Conservation (phyloP, 2,797 vertebrate genomes). For the Phrynocephalus vlangalii region DNA sequence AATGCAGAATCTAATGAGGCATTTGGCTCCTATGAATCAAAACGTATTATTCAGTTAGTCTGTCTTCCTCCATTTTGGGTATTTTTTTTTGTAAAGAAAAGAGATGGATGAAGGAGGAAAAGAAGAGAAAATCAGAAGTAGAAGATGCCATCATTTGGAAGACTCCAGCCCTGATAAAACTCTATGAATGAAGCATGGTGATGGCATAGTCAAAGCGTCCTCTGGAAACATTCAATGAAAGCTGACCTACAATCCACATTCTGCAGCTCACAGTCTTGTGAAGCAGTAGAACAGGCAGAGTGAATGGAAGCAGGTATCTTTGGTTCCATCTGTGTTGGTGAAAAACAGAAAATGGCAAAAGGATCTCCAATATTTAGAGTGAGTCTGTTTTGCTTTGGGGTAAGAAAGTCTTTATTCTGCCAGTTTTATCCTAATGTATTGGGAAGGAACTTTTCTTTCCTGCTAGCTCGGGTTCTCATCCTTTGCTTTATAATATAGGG, state of each 20-base stretch:
- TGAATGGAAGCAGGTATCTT: not conserved
- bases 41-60: not conserved
- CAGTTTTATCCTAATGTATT: not conserved
- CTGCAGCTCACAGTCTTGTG: rapidly evolving
- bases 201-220: not conserved
- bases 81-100: not conserved
- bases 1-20: rapidly evolving
- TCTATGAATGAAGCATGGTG: not conserved
- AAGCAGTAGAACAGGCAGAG: not conserved
- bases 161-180: not conserved
- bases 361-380: conserved; percentile 58
- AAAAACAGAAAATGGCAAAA: not conserved
- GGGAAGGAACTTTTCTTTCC: not conserved
- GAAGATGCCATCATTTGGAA: not conserved
- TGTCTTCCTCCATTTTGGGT: not conserved
- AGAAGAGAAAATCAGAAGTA: not conserved
- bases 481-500: not conserved
- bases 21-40: not conserved
- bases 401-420: conserved; percentile 71
- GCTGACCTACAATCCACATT: rapidly evolving
- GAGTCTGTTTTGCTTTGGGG: conserved; percentile 79
- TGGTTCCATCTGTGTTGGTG: not conserved
- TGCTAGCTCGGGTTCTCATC: not conserved
- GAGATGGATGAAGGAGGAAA: not conserved
- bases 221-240: not conserved